Evolutionary conservation across 53 echinoderm and acorn worm species (phyloP), one percentile per base, ranked within the genome.

Genomic region (Stichopus horrens): DNA sequence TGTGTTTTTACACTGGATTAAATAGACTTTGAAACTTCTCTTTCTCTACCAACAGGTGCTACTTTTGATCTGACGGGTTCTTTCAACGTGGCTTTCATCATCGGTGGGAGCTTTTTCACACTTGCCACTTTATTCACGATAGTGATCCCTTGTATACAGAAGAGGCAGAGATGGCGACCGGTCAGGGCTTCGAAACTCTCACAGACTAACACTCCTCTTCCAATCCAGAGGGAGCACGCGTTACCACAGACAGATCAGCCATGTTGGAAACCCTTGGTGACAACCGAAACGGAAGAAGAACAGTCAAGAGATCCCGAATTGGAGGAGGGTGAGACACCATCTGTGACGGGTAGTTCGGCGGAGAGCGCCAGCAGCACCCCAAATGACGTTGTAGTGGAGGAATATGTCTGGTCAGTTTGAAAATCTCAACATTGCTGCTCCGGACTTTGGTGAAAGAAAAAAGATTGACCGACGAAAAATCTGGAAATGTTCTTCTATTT

Each of bases 41-140:
- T 86, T 88, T 84, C 4, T 22, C 6, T 54, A 54, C 6, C 14
- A 57, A 59, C 75, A 96, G 95, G 97, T 23, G 88, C 88, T 57
- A 91, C 97, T 9, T 97, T 92, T 65, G 97, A 97, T 65, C 76
- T 90, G 37, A 97, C 97, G 6, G 73, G 83, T 54, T 88, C 91
- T 10, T 97, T 97, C 86, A 90, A 95, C 87, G 92, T 95, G 5
- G 97, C 97, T 9, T 97, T 97, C 90, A 94, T 94, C 91, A 93
- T 97, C 66, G 95, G 95, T n/a, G 95, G 95, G n/a, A 86, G 80
- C 19, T 92, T 97, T 89, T 95, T 93, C 59, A 0, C 90, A 23
- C 5, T 92, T 3, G 91, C 97, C 4, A 76, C 94, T 5, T 0
- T 97, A 4, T 87, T 88, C 21, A 92, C 92, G 5, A 10, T 95